Percentiles rank a stretch among this genome's conserved stretches.
Conservation (phyloP, 2,888 invertebrate genomes). For the Drosophila mercatorum region DNA sequence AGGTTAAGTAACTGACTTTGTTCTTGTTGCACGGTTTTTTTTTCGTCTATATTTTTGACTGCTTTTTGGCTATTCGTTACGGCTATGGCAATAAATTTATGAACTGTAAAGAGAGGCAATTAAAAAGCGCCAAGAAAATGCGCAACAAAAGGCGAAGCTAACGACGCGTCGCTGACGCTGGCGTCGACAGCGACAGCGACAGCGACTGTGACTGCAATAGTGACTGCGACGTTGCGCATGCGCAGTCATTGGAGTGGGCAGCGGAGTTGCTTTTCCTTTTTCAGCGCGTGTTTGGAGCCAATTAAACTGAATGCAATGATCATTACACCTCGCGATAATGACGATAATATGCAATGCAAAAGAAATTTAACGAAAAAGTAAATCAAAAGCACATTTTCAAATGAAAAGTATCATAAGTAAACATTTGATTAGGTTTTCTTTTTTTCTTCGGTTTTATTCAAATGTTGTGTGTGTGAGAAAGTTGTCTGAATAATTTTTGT, state of each 20-base stretch:
- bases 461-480: constrained; percentile 41
- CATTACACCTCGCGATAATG: constrained; percentile 31
- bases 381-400: constrained; percentile 39
- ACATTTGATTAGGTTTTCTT: constrained; percentile 20
- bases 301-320: constrained; percentile 50
- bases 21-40: constrained; percentile 25
- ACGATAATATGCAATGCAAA: constrained; percentile 45
- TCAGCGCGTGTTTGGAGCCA: constrained; percentile 53
- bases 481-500: constrained; percentile 24
- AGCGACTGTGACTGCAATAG: neutral
- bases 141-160: constrained; percentile 22
- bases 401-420: constrained; percentile 29
- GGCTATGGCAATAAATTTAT: constrained; percentile 56
- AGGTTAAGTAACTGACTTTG: constrained; percentile 39
- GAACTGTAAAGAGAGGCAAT: constrained; percentile 60
- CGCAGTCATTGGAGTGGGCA: constrained; percentile 49
- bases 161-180: constrained; percentile 5
- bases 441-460: constrained; percentile 7
- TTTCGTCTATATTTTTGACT: neutral
- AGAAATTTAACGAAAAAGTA: constrained; percentile 45
- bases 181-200: constrained; percentile 7
- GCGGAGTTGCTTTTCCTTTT: constrained; percentile 55
- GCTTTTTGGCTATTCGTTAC: constrained; percentile 37
- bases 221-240: constrained; percentile 46
- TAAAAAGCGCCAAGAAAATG: constrained; percentile 49